Evolutionary conservation across 2,113 vertebrate species (phyloP).

Genomic region (Hiodon alosoides): DNA sequence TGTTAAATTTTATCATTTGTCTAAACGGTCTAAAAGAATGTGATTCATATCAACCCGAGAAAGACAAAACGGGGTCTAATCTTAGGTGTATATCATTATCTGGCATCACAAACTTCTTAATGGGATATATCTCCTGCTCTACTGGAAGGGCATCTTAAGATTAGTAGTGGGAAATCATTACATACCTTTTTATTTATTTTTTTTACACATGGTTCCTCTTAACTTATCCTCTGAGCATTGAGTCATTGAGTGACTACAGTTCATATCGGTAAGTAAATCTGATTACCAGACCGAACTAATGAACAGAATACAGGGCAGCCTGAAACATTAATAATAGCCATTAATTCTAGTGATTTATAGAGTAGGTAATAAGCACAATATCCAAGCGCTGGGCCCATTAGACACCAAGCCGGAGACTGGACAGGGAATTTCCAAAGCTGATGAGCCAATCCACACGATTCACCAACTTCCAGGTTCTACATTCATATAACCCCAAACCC

Average conservation of each 20-base stretch:
- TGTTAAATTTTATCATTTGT: too few species aligned
- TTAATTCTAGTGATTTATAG: constrained; percentile 4
- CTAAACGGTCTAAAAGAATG: too few species aligned
- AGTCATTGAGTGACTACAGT: not conserved
- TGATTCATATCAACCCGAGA: not conserved
- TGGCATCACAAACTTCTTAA: constrained; percentile 11
- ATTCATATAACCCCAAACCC: too few species aligned
- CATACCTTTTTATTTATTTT: not conserved
- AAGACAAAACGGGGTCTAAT: not conserved
- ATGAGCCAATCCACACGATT: too few species aligned
- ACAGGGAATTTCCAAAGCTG: too few species aligned
- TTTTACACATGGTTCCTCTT: not conserved
- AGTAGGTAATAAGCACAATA: too few species aligned
- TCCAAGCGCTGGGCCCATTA: too few species aligned
- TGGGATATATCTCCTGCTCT: not conserved
- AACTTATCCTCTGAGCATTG: not conserved
- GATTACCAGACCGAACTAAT: constrained; percentile 3
- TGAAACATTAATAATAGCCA: constrained; percentile 13
- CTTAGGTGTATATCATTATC: not conserved
- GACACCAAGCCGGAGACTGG: too few species aligned
- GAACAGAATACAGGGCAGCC: not conserved
- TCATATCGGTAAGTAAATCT: constrained; percentile 4
- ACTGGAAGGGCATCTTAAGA: not conserved
- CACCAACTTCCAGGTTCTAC: too few species aligned
- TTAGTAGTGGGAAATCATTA: not conserved